Evolutionary conservation across 2,888 invertebrate genomes (phyloP).

Genomic region (Glaucopsyche alexis): DNA sequence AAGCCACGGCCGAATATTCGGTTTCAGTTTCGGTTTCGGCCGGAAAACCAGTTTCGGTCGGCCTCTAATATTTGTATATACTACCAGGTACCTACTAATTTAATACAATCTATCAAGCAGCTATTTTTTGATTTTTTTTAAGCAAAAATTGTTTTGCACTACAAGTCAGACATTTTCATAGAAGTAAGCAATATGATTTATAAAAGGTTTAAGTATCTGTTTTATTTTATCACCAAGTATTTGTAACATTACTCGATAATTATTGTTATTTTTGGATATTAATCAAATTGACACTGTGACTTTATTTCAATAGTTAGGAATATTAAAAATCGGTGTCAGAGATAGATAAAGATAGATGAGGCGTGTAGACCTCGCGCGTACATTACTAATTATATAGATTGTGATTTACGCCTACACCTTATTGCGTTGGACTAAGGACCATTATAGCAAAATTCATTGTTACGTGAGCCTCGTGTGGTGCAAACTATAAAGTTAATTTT

Average conservation of each 20-base stretch:
- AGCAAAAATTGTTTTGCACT: background rate
- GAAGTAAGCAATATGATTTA: background rate
- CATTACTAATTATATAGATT: background rate
- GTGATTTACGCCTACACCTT: background rate
- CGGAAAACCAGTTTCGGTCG: too few species aligned
- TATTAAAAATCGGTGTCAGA: constrained; percentile 18
- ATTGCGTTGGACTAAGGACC: background rate
- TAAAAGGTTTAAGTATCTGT: constrained; percentile 4
- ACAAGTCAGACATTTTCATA: background rate
- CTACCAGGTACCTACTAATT: background rate
- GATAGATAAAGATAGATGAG: constrained; percentile 5
- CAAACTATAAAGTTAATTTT: background rate
- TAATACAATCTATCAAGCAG: background rate
- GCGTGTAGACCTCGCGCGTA: constrained; percentile 3
- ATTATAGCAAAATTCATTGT: constrained; percentile 1
- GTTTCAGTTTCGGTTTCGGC: too few species aligned
- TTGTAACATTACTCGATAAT: background rate
- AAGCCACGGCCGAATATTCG: too few species aligned
- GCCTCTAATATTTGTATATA: background rate
- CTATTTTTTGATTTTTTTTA: too few species aligned
- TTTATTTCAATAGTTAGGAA: background rate
- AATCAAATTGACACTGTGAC: constrained; percentile 2
- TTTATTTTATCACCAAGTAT: background rate
- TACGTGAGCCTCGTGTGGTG: constrained; percentile 22
- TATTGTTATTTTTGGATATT: background rate